phyloP scores from a whole-genome alignment of 2,113 vertebrate species.

The Apodemus sylvaticus region DNA sequence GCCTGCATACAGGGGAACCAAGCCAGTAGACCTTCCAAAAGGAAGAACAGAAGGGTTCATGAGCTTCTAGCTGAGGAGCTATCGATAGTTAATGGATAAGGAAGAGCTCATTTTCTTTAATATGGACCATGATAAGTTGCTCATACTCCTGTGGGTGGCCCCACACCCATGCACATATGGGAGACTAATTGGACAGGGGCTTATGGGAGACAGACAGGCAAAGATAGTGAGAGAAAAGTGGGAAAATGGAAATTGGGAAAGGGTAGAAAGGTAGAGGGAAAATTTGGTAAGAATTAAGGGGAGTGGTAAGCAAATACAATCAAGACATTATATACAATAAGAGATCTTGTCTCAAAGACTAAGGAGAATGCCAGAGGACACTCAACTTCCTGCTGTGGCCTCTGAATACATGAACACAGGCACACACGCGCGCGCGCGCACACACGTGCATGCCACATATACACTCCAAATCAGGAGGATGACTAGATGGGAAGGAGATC shows the following conservation, averaged over 20 bases:
- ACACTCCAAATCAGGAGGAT: neutral
- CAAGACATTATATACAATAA: neutral
- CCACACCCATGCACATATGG: neutral
- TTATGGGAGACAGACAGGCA: neutral
- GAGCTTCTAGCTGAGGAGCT: neutral
- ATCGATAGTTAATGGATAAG: neutral
- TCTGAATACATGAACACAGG: neutral
- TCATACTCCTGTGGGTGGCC: neutral
- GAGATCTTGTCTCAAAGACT: neutral
- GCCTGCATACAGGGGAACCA: neutral
- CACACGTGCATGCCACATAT: neutral
- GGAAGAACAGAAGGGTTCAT: neutral
- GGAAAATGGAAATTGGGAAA: neutral
- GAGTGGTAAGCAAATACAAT: neutral
- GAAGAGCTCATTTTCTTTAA: neutral
- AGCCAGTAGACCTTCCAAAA: neutral
- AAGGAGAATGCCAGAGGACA: neutral
- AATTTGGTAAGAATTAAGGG: neutral
- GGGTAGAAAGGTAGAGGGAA: neutral
- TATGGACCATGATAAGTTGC: neutral
- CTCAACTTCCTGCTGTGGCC: neutral
- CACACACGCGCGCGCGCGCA: too few relatives aligned
- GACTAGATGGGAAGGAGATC: neutral
- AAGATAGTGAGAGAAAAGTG: neutral
- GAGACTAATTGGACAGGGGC: neutral